Conservation (phyloP, 2,113 vertebrate species). For the Oreochromis tanganicae region DNA sequence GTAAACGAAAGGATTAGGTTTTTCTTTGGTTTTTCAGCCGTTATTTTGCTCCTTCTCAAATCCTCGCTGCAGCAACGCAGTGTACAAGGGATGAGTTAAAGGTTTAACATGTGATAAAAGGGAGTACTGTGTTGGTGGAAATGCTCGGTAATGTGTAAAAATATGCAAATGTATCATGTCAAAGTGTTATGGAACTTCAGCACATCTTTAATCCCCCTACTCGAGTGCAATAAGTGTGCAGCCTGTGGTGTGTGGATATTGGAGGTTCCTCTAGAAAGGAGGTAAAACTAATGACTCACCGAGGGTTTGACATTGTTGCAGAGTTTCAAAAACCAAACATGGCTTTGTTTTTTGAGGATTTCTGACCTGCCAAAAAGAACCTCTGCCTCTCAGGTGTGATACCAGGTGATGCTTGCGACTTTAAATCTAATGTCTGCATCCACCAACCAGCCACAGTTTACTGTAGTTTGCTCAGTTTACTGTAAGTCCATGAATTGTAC, state of each 20-base stretch:
- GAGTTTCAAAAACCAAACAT: background rate
- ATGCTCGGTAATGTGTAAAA: background rate
- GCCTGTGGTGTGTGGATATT: background rate
- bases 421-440: background rate
- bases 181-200: background rate
- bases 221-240: background rate
- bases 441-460: background rate
- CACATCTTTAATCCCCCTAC: background rate
- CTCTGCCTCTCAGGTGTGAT: background rate
- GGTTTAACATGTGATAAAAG: background rate
- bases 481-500: background rate
- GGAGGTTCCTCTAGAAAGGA: background rate
- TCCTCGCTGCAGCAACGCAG: background rate
- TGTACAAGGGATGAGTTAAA: background rate
- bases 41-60: background rate
- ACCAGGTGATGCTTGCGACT: background rate
- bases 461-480: background rate
- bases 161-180: background rate
- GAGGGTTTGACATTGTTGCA: background rate
- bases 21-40: background rate
- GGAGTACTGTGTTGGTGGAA: background rate
- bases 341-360: fast-evolving
- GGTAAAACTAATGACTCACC: background rate
- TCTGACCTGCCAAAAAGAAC: background rate
- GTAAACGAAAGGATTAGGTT: background rate